Evolutionary conservation across 1,140 invertebrate genomes (phyloP), one percentile per base, ranked within the genome.

Genomic region (Drosophila parvula): DNA sequence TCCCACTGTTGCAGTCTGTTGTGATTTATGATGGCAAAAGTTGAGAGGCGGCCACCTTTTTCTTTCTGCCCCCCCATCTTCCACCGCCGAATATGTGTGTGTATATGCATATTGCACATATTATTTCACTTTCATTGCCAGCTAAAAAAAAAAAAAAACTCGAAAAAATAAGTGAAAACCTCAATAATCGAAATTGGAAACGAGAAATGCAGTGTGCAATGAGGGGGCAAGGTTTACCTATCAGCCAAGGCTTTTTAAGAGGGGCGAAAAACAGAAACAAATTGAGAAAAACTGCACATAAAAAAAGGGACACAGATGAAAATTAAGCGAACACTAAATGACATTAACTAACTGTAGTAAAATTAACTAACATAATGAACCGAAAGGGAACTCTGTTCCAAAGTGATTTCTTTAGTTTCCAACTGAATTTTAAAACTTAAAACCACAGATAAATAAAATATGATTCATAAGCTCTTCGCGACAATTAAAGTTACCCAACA

Each of bases 91-190:
- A 11, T 41, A 9, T 59, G 27, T 45, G 27, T 36, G 14, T 38
- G 22, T 62, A 34, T 38, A 30, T 71, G 71, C 48, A 63, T 56
- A 55, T 60, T 77, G 59, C 45, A 55, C 50, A 73, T 53, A 36
- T 71, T 79, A 68, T 77, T 84, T 77, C 62, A 84, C 65, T 84
- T 85, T 85, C 74, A 80, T 78, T 70, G 68, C 65, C 51, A 70
- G 40, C 41, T 63, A 16, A 48, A 68, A 68, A 65, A 60, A 62
- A 71, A 40, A 32, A 50, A 32, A 34, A 34, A 34, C 30, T 36
- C 34, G 10, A 60, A 73, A 71, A 61, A 61, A 45, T 53, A 69
- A 71, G 70, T 74, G 68, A 73, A 73, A 74, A 73, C 64, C 53
- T 36, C 65, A 71, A 68, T 69, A 73, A 44, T 74, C 45, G 56